Evolutionary conservation across 2,888 invertebrate genomes (phyloP).

Genomic region (Harmothoe impar): DNA sequence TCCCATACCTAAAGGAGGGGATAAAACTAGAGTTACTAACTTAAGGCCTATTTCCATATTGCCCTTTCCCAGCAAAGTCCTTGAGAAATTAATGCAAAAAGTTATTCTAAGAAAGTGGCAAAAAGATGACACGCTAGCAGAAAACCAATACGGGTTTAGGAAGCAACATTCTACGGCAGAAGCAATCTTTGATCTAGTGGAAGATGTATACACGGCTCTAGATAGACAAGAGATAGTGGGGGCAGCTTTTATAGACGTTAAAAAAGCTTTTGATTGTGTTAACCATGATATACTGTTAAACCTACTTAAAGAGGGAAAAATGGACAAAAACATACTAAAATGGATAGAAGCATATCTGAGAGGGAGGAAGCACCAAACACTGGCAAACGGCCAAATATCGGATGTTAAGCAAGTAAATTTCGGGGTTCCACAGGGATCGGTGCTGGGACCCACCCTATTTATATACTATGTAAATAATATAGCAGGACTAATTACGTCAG

Average conservation of each 20-base stretch:
- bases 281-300: no score
- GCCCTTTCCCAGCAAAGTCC: not conserved
- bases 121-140: not conserved
- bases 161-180: not conserved
- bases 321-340: no score
- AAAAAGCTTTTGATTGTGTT: not conserved
- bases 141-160: not conserved
- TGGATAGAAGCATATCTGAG: no score
- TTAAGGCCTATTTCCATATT: not conserved
- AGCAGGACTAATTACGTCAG: no score
- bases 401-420: not conserved
- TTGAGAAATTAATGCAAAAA: not conserved
- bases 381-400: no score
- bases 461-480: not conserved
- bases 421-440: no score
- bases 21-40: no score
- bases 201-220: not conserved
- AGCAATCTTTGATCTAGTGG: not conserved
- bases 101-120: no score
- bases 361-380: no score
- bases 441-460: not conserved
- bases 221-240: not conserved
- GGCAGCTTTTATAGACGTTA: not conserved
- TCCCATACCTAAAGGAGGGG: no score
- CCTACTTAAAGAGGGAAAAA: no score